Conservation (phyloP, 2,797 vertebrate species). For the Oreonectes daqikongensis region DNA sequence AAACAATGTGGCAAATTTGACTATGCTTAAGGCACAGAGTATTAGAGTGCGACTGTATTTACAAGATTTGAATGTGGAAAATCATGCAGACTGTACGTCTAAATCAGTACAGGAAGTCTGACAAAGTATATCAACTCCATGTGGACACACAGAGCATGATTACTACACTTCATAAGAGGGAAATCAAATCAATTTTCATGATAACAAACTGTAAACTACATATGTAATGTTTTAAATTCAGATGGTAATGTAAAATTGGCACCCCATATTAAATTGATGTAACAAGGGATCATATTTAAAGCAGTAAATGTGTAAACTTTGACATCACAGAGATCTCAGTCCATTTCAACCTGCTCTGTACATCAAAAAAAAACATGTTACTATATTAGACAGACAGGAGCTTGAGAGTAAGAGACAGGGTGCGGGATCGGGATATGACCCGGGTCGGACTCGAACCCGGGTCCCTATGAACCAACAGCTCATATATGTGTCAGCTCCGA, state of each 20-base stretch:
- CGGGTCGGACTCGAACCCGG: too few species aligned
- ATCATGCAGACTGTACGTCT: neutral
- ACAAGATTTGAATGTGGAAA: neutral
- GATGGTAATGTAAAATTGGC: neutral
- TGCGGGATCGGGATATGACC: too few species aligned
- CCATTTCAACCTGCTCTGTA: neutral
- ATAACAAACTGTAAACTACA: too few species aligned
- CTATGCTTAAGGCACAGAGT: neutral
- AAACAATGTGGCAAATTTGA: neutral
- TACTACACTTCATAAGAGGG: neutral
- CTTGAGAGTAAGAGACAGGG: too few species aligned
- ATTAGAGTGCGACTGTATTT: neutral
- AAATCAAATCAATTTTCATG: too few species aligned
- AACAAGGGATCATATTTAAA: neutral
- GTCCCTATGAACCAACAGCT: too few species aligned
- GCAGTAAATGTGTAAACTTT: too few species aligned
- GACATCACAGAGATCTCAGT: neutral
- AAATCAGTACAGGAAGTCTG: neutral
- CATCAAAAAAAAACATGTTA: too few species aligned
- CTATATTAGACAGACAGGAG: too few species aligned
- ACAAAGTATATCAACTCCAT: neutral
- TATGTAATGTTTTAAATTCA: neutral
- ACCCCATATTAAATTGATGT: neutral
- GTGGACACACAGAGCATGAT: too few species aligned
- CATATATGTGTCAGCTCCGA: too few species aligned